A percentile compares a stretch with the other conserved stretches of the same genome.
Evolutionary conservation across 2,888 invertebrate species (phyloP).

Genomic region (Mimumesa dahlbomi): DNA sequence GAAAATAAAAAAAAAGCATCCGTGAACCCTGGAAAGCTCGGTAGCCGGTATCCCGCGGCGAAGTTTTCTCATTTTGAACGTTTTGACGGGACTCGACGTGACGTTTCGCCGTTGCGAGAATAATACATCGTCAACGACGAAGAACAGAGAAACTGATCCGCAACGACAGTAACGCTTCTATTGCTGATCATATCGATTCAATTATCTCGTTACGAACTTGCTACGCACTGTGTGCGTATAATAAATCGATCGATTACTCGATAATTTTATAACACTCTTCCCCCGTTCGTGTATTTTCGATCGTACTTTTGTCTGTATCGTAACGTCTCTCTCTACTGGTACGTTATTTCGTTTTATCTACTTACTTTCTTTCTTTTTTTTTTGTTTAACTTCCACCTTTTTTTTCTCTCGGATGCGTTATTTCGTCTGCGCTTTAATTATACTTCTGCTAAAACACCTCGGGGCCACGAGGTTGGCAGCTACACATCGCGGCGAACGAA

Average conservation of each 20-base stretch:
- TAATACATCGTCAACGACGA: constrained; percentile 44
- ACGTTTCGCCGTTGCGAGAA: constrained; percentile 26
- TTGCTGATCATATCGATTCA: constrained; percentile 66
- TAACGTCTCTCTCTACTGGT: not conserved
- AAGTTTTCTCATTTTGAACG: constrained; percentile 42
- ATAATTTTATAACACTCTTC: no score
- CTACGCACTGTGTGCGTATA: constrained; percentile 41
- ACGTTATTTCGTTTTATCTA: not conserved
- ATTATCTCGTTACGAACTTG: constrained; percentile 65
- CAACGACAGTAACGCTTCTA: constrained; percentile 47
- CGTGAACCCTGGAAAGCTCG: constrained; percentile 41
- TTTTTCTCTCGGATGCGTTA: no score
- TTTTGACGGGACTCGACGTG: constrained; percentile 54
- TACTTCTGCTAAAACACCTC: no score
- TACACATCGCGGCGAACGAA: no score
- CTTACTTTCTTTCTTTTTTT: no score
- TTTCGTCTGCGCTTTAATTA: no score
- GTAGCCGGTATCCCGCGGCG: constrained; percentile 53
- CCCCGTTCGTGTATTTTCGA: no score
- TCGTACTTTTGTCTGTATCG: no score
- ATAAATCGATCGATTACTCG: constrained; percentile 1
- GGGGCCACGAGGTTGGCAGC: no score
- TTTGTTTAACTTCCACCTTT: no score
- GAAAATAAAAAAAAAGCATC: constrained; percentile 46
- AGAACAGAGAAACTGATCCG: constrained; percentile 68